Evolutionary conservation across 2,113 vertebrate species (phyloP).

Genomic region (Malurus cyaneus): DNA sequence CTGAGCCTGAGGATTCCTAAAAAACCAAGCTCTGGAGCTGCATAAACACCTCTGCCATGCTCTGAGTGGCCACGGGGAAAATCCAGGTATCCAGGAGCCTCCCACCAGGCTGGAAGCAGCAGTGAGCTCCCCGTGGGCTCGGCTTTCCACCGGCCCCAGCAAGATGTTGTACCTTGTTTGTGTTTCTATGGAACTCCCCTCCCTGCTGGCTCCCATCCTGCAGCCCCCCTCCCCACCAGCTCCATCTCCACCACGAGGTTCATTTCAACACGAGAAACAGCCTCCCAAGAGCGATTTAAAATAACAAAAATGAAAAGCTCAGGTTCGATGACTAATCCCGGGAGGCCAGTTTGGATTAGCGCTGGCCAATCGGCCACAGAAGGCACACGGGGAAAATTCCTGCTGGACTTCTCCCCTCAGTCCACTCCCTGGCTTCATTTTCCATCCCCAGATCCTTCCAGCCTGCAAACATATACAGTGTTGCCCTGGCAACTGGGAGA

Average conservation of each 20-base stretch:
- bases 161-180: slow-evolving; percentile 52
- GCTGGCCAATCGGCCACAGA: slow-evolving; percentile 44
- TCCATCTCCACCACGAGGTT: background rate
- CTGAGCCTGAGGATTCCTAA: background rate
- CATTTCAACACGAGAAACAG: slow-evolving; percentile 31
- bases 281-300: slow-evolving; percentile 52
- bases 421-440: slow-evolving; percentile 70
- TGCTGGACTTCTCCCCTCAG: slow-evolving; percentile 52
- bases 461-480: slow-evolving; percentile 73
- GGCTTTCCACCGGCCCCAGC: background rate
- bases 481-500: slow-evolving; percentile 60
- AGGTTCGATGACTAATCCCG: slow-evolving; percentile 54
- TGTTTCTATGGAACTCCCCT: slow-evolving; percentile 54
- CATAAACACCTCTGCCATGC: fast-evolving
- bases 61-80: background rate
- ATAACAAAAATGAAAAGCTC: slow-evolving; percentile 41
- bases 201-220: slow-evolving; percentile 19
- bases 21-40: background rate
- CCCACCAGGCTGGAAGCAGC: background rate
- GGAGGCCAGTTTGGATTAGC: slow-evolving; percentile 35
- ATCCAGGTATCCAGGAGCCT: background rate
- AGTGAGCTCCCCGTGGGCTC: background rate
- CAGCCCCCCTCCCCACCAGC: background rate
- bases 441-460: slow-evolving; percentile 72
- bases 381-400: slow-evolving; percentile 62